Evolutionary conservation across 2,113 vertebrate species (phyloP).

Genomic region (Hippocampus abdominalis): DNA sequence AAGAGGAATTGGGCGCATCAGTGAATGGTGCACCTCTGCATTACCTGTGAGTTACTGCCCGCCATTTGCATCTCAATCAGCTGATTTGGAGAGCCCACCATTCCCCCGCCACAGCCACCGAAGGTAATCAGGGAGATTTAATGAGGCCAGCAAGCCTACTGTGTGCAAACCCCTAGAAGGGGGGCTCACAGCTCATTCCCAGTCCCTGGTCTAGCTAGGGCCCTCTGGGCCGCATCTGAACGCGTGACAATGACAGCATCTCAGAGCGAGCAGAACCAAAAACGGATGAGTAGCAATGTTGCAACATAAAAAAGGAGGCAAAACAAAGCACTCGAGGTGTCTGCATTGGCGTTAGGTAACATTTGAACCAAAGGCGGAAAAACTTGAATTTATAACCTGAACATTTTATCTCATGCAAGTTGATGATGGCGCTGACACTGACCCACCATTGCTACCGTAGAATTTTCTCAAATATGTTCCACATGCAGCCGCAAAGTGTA

Average conservation of each 20-base stretch:
- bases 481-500: constrained; percentile 34
- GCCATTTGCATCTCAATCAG: constrained; percentile 96
- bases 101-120: constrained; percentile 69
- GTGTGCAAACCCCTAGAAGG: constrained; percentile 58
- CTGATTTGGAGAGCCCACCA: constrained; percentile 84
- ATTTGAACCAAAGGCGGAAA: constrained; percentile 51
- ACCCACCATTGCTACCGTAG: constrained; percentile 36
- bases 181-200: constrained; percentile 60
- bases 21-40: constrained; percentile 79
- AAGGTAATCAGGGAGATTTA: constrained; percentile 80
- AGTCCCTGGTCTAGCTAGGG: constrained; percentile 70
- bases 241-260: constrained; percentile 69
- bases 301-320: constrained; percentile 58
- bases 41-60: constrained; percentile 91
- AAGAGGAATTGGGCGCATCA: constrained; percentile 50
- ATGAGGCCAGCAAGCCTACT: constrained; percentile 60
- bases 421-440: constrained; percentile 54
- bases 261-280: constrained; percentile 63
- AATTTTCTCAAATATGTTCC: constrained; percentile 38
- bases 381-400: constrained; percentile 66
- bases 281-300: constrained; percentile 63
- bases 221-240: constrained; percentile 76
- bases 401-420: constrained; percentile 51
- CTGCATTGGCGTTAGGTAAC: constrained; percentile 50
- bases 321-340: constrained; percentile 63